Conservation (phyloP, 2,113 vertebrate species). For the Pristiophorus japonicus region DNA sequence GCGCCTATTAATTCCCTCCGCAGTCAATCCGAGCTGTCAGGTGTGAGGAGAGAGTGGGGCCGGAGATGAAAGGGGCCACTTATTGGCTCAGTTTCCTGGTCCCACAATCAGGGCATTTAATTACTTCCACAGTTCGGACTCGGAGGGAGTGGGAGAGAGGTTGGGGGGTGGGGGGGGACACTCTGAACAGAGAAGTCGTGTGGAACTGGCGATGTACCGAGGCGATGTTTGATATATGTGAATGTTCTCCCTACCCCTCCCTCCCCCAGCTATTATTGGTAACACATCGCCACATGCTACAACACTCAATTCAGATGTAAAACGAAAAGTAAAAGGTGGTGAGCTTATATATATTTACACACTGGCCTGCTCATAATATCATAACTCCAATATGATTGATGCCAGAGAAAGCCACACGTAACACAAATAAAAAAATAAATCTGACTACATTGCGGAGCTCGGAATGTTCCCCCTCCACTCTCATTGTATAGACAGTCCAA, state of each 20-base stretch:
- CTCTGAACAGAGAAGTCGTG: neutral
- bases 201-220: neutral
- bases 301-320: neutral
- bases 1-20: neutral
- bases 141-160: neutral
- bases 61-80: neutral
- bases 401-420: neutral
- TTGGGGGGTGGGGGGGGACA: too few species aligned
- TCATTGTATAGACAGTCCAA: neutral
- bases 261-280: neutral
- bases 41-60: neutral
- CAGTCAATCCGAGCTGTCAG: neutral
- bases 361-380: neutral
- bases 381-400: constrained; percentile 4
- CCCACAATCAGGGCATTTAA: neutral
- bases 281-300: neutral
- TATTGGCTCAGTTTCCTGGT: neutral
- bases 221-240: neutral
- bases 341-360: constrained; percentile 3
- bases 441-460: neutral
- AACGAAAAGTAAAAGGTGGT: neutral
- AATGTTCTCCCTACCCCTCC: too few species aligned
- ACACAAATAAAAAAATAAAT: neutral
- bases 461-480: neutral
- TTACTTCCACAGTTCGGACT: too few species aligned